These are phyloP conservation scores for Platanista minor DNA, from an alignment of 2,113 vertebrate species.

Conservation along the genomic window DNA sequence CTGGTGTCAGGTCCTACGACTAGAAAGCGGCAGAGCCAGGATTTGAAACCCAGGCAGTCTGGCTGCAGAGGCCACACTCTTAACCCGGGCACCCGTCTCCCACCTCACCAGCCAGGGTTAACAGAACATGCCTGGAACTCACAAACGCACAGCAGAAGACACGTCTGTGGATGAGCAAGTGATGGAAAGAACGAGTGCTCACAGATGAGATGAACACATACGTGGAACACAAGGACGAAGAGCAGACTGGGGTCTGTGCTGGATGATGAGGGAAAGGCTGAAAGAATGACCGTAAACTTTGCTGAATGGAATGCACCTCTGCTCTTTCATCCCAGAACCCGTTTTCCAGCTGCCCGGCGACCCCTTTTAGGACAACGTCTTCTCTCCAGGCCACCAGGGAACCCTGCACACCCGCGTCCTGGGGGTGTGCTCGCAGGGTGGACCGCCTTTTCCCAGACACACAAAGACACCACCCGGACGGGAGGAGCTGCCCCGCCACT, in stretches of 20 bases:
- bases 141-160: not conserved
- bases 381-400: not conserved
- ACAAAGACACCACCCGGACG: not conserved
- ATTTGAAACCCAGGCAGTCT: not conserved
- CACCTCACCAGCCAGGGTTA: not conserved
- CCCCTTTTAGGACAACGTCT: fast-evolving
- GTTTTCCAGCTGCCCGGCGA: not conserved
- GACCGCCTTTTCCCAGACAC: not conserved
- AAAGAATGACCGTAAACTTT: not conserved
- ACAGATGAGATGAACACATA: fast-evolving
- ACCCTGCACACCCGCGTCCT: fast-evolving
- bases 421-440: fast-evolving
- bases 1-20: not conserved
- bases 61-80: not conserved
- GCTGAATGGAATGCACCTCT: not conserved
- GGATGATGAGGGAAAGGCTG: fast-evolving
- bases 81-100: not conserved
- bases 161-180: fast-evolving
- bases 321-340: not conserved
- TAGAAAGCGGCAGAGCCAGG: not conserved
- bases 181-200: fast-evolving
- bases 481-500: not conserved
- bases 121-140: not conserved
- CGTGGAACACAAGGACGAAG: fast-evolving
- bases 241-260: too few species aligned